A percentile compares a stretch with the other conserved stretches of the same genome.
These are phyloP conservation scores for Drosophila mulleri DNA, from an alignment of 2,888 invertebrate genomes.

Conservation along the genomic window DNA sequence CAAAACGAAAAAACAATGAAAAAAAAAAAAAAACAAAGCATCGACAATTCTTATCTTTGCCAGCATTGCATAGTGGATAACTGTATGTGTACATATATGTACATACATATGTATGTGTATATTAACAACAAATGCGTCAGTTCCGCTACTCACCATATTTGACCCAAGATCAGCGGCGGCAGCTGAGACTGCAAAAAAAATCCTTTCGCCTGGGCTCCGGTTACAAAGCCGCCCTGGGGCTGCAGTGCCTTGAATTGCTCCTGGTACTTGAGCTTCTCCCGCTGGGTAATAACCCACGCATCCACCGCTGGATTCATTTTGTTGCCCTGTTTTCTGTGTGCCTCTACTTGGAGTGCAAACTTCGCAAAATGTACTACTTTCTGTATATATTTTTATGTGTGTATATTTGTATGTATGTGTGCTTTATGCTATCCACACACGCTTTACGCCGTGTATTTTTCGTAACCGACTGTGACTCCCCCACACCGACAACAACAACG, in stretches of 20 bases:
- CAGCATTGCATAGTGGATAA: conserved; percentile 31
- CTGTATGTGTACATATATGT: conserved; percentile 26
- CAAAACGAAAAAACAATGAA: conserved; percentile 14
- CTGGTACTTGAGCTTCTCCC: conserved; percentile 94
- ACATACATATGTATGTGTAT: too few species aligned
- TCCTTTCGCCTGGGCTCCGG: conserved; percentile 96
- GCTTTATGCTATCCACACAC: conserved; percentile 28
- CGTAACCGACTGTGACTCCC: conserved; percentile 58
- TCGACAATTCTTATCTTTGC: conserved; percentile 43
- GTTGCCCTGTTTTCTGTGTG: conserved; percentile 24
- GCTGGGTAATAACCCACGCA: conserved; percentile 94
- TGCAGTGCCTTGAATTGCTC: conserved; percentile 96
- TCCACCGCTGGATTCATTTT: conserved; percentile 87
- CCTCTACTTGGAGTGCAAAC: conserved; percentile 29
- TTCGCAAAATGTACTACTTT: conserved; percentile 29
- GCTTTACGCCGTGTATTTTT: conserved; percentile 51
- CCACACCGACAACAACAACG: conserved; percentile 34
- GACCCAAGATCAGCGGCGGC: conserved; percentile 94
- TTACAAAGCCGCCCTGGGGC: conserved; percentile 94
- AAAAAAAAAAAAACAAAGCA: conserved; percentile 29
- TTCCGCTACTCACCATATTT: conserved; percentile 92
- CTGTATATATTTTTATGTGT: conserved; percentile 2
- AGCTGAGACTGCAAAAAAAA: conserved; percentile 97
- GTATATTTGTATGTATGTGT: neutral
- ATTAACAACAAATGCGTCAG: conserved; percentile 23